Conservation (phyloP, 2,797 vertebrate species). For the Ciconia nigra region DNA sequence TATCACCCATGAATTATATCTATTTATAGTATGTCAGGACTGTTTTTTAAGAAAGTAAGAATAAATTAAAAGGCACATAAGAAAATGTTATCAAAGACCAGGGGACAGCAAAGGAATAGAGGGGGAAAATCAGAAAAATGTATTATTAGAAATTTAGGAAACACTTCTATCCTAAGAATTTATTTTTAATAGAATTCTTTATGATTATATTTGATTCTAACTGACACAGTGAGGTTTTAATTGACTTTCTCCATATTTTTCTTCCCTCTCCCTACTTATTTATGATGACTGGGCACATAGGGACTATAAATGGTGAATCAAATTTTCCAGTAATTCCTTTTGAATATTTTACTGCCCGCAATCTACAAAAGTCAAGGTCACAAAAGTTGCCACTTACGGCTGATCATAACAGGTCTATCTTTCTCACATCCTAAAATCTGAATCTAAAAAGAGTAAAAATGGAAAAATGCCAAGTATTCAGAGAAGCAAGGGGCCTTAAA, state of each 20-base stretch:
- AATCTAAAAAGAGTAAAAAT: background rate
- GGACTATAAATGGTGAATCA: background rate
- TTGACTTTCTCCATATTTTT: background rate
- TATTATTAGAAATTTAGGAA: background rate
- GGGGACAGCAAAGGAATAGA: background rate
- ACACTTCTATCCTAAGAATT: background rate
- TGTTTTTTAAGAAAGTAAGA: background rate
- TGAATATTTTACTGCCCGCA: background rate
- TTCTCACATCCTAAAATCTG: background rate
- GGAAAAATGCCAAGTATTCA: background rate
- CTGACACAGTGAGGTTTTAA: background rate
- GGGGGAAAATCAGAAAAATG: fast-evolving
- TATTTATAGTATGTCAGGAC: background rate
- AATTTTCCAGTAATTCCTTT: background rate
- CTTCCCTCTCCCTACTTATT: background rate
- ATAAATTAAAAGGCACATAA: background rate
- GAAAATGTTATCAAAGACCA: background rate
- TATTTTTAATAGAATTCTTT: background rate
- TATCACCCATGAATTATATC: background rate
- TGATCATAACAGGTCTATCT: background rate
- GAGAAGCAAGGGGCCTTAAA: background rate
- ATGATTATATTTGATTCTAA: background rate
- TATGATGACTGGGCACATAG: background rate
- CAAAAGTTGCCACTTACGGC: background rate
- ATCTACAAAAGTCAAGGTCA: background rate